These are phyloP conservation scores for Pyrocephalus nanus DNA, from an alignment of 2,797 vertebrate species.

Conservation along the genomic window DNA sequence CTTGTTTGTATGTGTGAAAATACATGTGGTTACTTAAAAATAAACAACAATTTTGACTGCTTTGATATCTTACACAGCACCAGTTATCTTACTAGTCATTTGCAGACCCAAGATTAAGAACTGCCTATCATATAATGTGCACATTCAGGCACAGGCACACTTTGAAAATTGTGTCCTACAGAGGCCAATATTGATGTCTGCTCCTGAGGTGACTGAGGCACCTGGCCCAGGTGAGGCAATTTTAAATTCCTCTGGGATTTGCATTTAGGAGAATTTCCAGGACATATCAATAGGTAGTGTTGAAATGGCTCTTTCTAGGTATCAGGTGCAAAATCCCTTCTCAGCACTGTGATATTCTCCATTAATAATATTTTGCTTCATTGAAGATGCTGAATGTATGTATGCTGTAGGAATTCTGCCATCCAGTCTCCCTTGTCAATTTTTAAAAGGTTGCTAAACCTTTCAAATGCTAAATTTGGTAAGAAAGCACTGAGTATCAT, in stretches of 20 bases:
- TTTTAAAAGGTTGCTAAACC: not conserved
- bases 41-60: not conserved
- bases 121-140: accelerated
- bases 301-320: not conserved
- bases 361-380: not conserved
- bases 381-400: not conserved
- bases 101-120: not conserved
- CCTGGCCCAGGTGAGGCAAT: not conserved
- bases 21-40: not conserved
- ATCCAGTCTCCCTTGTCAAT: not conserved
- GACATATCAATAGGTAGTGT: not conserved
- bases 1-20: not conserved
- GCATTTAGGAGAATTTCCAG: not conserved
- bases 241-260: not conserved
- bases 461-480: not conserved
- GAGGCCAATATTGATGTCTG: not conserved
- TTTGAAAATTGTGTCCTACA: not conserved
- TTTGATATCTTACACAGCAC: not conserved
- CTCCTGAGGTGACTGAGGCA: not conserved
- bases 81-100: not conserved
- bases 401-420: not conserved
- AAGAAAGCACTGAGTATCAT: not conserved
- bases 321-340: not conserved
- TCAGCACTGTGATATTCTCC: not conserved
- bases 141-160: not conserved